Evolutionary conservation across 1,140 invertebrate genomes (phyloP), one percentile per base, ranked within the genome.

Genomic region (Drosophila bocqueti): DNA sequence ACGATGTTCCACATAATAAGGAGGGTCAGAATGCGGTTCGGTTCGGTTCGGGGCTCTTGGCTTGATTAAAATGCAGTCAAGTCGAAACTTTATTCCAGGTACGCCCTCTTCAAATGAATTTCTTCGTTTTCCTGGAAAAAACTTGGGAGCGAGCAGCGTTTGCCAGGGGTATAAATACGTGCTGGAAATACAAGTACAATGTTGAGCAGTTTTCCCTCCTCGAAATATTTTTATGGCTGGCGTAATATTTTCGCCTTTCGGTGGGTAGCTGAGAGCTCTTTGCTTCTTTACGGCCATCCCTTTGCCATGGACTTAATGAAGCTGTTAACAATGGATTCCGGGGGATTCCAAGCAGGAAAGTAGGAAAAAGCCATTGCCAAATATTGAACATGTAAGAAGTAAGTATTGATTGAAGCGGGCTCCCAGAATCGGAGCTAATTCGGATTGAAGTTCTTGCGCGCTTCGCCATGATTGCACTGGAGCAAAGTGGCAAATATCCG

Each of bases 11-110:
- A 60, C 68, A 79, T 74, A 79, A 67, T 74, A 55, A 67, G 67
- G 63, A 72, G 68, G 76, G 76, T 79, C 47, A 57, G 47, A 84
- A 63, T 78, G 64, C 45, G 79, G 60, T 62, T 82, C 64, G 42
- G 34, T 55, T 75, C 38, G 71, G 68, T 73, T 83, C 72, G 67
- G 61, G 60, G 68, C 85, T 84, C 64, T 83, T 57, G 81, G 67
- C 81, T 89, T 89, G 85, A 89, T 89, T 89, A 89, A 89, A 89
- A 90, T 89, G 85, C 85, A 89, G 85, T 89, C 81, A 89, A 90
- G 85, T 85, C 52, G 85, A 89, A 89, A 89, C 64, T 80, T 84
- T 73, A 72, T 67, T 73, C 62, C 73, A 76, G 49, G 71, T 87
- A 83, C 45, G 47, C 64, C 50, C 49, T 36, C 38, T 38, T 16